Base-by-base conservation (phyloP, 2,113 vertebrate genomes). In the Phodopus roborovskii region DNA sequence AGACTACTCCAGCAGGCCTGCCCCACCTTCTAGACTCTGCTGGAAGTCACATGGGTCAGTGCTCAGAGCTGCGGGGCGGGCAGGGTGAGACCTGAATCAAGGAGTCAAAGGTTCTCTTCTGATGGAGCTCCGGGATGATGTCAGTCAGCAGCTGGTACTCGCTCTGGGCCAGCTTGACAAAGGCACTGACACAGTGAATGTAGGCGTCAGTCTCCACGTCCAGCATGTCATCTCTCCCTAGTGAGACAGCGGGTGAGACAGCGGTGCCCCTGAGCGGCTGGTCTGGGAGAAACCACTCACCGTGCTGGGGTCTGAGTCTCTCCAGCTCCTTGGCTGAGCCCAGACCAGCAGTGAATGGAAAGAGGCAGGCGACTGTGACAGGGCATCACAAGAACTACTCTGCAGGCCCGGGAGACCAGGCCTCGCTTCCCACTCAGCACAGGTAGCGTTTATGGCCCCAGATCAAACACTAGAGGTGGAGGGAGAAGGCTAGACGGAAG, bases 31-130 rank as follows among this genome's bases (percentile, higher is more conserved):
- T 4, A 20, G 71, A 81, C 6, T 36, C 71, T 53, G 68, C 39
- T 22, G 66, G 0, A 12, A 78, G 92, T 79, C 48, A 12, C 66
- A 33, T 2, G 11, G 62, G 56, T 5, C 0, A 2, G 26, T 9
- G 70, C 77, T 6, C 15, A 28, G 94, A 75, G 42, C 62, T 22
- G 9, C 8, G 0, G 20, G 71, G 28, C 0, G 96, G 71, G 26
- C 3, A 5, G 64, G 53, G 71, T 0, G 13, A 92, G 75, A 99
- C 99, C 99, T 99, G 99, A 71, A 99, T 99, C 96, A 99, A 99
- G 8, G 99, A 99, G 98, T 99, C 99, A 53, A 99, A 99, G 91
- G 99, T 99, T 98, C 99, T 99, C 97, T 99, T 99, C 99, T 99
- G 99, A 97, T 99, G 99, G 92, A 99, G 99, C 97, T 99, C 99